phyloP scores from a whole-genome alignment of 2,113 vertebrate genomes.

The Lamprologus ornatipinnis region DNA sequence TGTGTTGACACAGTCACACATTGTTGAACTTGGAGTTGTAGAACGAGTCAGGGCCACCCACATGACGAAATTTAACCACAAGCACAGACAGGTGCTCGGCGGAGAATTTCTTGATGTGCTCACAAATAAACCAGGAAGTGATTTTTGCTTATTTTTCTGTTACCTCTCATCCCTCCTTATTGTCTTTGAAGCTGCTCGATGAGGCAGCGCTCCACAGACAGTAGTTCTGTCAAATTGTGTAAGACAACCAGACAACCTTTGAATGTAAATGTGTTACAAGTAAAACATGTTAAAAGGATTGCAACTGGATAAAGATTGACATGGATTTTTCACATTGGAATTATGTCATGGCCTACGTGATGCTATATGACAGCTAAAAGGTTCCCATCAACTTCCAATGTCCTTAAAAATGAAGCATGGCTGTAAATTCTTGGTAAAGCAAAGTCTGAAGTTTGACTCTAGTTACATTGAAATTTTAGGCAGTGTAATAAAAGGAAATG shows the following conservation, averaged over 20 bases:
- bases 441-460: background rate
- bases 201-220: background rate
- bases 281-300: background rate
- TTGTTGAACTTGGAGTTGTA: background rate
- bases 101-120: background rate
- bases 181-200: background rate
- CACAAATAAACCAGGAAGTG: background rate
- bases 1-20: conserved; percentile 1
- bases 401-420: background rate
- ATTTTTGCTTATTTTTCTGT: background rate
- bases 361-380: background rate
- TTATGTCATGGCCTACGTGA: background rate
- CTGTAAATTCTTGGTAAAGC: background rate
- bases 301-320: background rate
- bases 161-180: background rate
- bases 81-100: background rate
- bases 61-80: background rate
- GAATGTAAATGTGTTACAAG: background rate
- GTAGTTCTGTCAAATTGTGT: background rate
- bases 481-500: background rate
- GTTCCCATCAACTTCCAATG: background rate
- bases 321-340: background rate
- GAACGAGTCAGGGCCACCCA: background rate
- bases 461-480: background rate
- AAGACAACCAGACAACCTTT: background rate